Percentiles rank a stretch among this genome's conserved stretches.
These are phyloP conservation scores for Alitta virens DNA, from an alignment of 2,888 invertebrate species.

Conservation along the genomic window DNA sequence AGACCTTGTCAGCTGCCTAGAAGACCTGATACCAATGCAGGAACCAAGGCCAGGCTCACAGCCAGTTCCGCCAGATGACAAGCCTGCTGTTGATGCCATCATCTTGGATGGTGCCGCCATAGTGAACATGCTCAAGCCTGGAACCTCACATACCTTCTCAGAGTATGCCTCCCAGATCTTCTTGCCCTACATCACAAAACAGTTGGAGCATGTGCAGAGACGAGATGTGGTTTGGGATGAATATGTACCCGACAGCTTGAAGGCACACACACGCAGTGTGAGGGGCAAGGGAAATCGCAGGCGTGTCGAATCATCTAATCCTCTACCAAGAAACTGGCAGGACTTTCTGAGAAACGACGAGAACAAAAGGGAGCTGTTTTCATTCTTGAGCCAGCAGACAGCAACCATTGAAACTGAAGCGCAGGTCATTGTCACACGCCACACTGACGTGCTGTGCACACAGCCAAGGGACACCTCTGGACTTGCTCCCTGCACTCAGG, in stretches of 20 bases:
- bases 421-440: too few relatives aligned
- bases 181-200: slow-evolving; percentile 4
- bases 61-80: slow-evolving; percentile 12
- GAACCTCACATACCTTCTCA: slow-evolving; percentile 19
- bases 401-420: too few relatives aligned
- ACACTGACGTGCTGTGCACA: too few relatives aligned
- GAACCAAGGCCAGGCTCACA: too few relatives aligned
- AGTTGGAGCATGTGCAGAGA: slow-evolving; percentile 17
- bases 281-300: too few relatives aligned
- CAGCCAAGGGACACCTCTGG: background rate
- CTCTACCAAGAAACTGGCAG: too few relatives aligned
- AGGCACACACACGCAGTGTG: too few relatives aligned
- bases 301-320: too few relatives aligned
- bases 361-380: too few relatives aligned
- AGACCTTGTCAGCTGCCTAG: slow-evolving; percentile 18
- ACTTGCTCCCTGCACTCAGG: background rate
- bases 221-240: slow-evolving; percentile 26
- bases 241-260: background rate
- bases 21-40: too few relatives aligned
- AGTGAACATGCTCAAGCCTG: slow-evolving; percentile 16
- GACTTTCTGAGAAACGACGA: too few relatives aligned
- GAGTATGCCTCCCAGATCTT: slow-evolving; percentile 21
- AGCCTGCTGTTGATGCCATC: slow-evolving; percentile 17
- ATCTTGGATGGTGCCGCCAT: slow-evolving; percentile 22
- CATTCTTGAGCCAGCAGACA: too few relatives aligned